Evolutionary conservation across 2,888 invertebrate genomes (phyloP), one percentile per base, ranked within the genome.

Genomic region (Rhimphoctona megacephalus): DNA sequence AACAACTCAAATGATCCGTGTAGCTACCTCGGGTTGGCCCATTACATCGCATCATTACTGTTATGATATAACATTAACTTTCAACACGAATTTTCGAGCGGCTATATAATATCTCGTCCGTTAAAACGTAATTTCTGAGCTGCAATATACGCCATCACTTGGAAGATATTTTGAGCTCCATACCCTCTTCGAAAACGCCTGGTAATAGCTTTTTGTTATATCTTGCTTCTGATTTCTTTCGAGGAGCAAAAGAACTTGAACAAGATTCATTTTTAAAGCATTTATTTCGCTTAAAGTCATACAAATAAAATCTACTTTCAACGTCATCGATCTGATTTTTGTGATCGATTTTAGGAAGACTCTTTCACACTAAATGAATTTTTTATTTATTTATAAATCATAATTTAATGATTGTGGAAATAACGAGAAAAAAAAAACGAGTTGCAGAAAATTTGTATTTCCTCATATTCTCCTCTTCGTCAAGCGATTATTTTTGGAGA

Each of bases 1-100:
- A 84, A 69, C 73, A 74, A 81, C 81, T 82, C 74, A 54, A 78
- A 86, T 76, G 81, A 72, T 76, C 54, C 79, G 74, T 46, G 52
- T 74, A 30, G 66, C 70, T 46, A 39, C 72, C 36, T 22, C 30
- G 46, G 64, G 61, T 83, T 73, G 80, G 77, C 83, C 80, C 49
- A 43, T 61, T 46, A 57, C 33, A 30, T 61, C n/a, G 11, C 7
- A 39, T 74, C 69, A 22, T 73, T 72, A 54, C 57, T 22, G 14
- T 73, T 77, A 49, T 54, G 78, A 84, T 54, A 74, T 84, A 81
- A 81, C 69, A 39, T 9, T 17, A 22, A 81, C 49, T 69, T 81
- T 70, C 11, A 57, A 39, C 54, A 67, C 49, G 43, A 43, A 67
- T 61, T 81, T 79, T 81, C 30, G 8, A 3, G 17, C 52, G 52